phyloP scores from a whole-genome alignment of 2,888 invertebrate species.

The Eupithecia exiguata region DNA sequence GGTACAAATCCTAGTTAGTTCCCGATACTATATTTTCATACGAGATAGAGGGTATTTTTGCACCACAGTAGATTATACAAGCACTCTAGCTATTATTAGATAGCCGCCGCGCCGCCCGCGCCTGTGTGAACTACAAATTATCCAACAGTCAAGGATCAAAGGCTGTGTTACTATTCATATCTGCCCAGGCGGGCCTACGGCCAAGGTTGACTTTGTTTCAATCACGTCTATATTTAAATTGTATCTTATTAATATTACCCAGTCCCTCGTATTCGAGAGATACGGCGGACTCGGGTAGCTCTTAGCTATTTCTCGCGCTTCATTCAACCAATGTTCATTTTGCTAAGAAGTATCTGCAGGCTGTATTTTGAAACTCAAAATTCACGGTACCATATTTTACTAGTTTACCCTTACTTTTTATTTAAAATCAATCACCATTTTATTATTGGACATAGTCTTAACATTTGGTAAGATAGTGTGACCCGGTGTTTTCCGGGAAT shows the following conservation, averaged over 20 bases:
- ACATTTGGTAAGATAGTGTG: too few relatives aligned
- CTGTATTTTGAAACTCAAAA: conserved; percentile 35
- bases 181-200: conserved; percentile 20
- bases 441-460: conserved; percentile 30
- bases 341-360: conserved; percentile 15
- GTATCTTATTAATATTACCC: conserved; percentile 12
- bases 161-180: conserved; percentile 43
- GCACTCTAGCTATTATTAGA: conserved; percentile 50
- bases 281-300: conserved; percentile 30
- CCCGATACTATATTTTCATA: conserved; percentile 75
- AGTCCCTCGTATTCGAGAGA: conserved; percentile 38
- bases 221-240: conserved; percentile 4
- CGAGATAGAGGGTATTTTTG: conserved; percentile 72
- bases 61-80: conserved; percentile 69
- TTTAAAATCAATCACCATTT: conserved; percentile 18
- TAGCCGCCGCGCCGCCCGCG: too few relatives aligned
- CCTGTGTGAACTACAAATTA: conserved; percentile 19
- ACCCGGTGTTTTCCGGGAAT: too few relatives aligned
- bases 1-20: conserved; percentile 74
- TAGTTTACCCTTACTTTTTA: conserved; percentile 16
- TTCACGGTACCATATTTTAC: conserved; percentile 23
- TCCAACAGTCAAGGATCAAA: conserved; percentile 22
- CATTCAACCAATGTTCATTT: conserved; percentile 9
- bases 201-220: conserved; percentile 1
- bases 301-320: background rate